Evolutionary conservation across 2,888 invertebrate species (phyloP).

Genomic region (Smittia aterrima): DNA sequence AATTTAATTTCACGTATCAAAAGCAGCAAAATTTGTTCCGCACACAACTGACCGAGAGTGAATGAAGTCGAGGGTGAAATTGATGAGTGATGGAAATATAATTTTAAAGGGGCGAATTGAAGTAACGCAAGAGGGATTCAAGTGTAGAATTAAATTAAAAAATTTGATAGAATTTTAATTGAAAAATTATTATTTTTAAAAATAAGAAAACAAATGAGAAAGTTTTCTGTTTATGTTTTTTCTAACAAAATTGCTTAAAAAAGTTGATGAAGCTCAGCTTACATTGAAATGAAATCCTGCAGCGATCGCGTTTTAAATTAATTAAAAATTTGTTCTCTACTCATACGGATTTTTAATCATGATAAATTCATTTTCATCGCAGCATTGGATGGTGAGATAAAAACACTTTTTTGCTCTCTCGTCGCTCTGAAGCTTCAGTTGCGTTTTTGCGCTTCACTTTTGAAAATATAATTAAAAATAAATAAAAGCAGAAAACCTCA

Average conservation of each 20-base stretch:
- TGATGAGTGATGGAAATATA: background rate
- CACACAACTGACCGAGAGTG: conserved; percentile 5
- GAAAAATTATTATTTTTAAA: too few species aligned
- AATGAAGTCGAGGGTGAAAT: background rate
- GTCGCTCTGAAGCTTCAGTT: too few species aligned
- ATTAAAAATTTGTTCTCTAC: background rate
- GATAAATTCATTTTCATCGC: conserved; percentile 13
- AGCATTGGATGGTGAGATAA: background rate
- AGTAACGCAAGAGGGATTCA: too few species aligned
- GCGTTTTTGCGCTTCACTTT: background rate
- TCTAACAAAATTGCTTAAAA: too few species aligned
- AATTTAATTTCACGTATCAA: conserved; percentile 7
- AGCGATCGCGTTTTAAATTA: too few species aligned
- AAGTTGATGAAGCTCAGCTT: too few species aligned
- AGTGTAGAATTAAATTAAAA: background rate
- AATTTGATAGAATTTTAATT: background rate
- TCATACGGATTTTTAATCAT: background rate
- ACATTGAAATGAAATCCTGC: background rate
- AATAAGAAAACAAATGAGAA: too few species aligned
- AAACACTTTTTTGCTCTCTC: too few species aligned
- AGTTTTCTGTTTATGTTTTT: too few species aligned
- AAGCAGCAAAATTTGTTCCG: conserved; percentile 7
- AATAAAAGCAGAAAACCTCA: conserved; percentile 4
- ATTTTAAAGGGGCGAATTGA: background rate
- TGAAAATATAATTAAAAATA: conserved; percentile 14